Evolutionary conservation across 1,140 invertebrate genomes (phyloP), one percentile per base, ranked within the genome.

Genomic region (Polypedilum pembai): DNA sequence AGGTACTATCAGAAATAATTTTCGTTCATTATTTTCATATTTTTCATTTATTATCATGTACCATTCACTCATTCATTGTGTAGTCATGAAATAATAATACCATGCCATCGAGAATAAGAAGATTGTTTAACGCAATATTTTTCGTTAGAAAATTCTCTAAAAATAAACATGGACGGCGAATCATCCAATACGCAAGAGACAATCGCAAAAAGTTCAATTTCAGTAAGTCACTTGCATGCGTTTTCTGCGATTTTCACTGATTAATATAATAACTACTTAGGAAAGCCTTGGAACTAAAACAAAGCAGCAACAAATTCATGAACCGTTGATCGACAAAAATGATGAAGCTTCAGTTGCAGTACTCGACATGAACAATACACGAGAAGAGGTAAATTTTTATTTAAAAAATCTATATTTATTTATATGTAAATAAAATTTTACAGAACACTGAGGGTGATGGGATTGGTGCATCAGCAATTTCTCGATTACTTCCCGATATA

Each of bases 401-500:
- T 56, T 15, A 56, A 12, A 45, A 45, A 45, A 45, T 10, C 7
- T 45, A 10, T 7, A 8, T 10, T 56, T n/a, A 56, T 56, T 33
- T 33, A 33, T 33, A 3, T 33, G 5, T 3, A 33, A 33, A 33
- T 33, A 33, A 33, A 3, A 1, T 33, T 33, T 33, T 3, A 33
- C 79, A 83, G 20, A 75, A 79, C 4, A 80, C 83, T 69, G 80
- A 83, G 40, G 80, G 80, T 73, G 80, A 79, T 3, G 79, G 76
- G 77, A 75, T 77, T 74, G 81, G 80, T n/a, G 78, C 77, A 12
- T 18, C 17, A 40, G 78, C 76, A 41, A 75, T 75, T 21, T n/a
- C n/a, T 33, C 75, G 80, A 4, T 77, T 85, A 17, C 84, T 84
- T 1, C 87, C 87, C 4, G 91, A 94, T 78, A 85, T 91, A 15